Evolutionary conservation across 2,113 vertebrate species (phyloP), one percentile per base, ranked within the genome.

Genomic region (Piaya cayana): DNA sequence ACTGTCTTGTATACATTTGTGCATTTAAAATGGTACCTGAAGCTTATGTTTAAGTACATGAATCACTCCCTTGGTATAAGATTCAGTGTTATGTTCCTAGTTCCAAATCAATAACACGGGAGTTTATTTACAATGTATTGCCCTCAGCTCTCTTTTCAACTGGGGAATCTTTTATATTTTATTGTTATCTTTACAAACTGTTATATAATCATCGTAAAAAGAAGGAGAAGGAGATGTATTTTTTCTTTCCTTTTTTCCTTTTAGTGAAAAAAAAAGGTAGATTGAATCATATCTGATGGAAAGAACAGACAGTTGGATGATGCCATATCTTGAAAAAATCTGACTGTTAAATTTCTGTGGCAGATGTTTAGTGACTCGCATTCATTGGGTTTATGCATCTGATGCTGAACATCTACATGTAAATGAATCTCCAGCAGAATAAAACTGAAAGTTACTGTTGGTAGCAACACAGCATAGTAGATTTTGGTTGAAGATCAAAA

Each of bases 391-490:
- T 91, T 95, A 79, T 88, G 77, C 20, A 39, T 86, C 53, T 93
- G 72, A 80, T 71, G 71, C 52, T 14, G 36, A 86, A 36, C 56
- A 94, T 88, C 90, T 93, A 96, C 82, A 88, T 95, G 52, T 63
- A 95, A 93, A 96, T 95, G 85, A 88, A 83, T 86, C 52, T 80
- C 26, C 68, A 70, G 6, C 47, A 70, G 87, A 88, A 96, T 94
- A 93, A 93, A 94, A 96, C 43, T 49, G 21, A 56, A 88, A 93
- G 56, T 80, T 88, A 90, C 63, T 93, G 68, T 80, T 67, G 21
- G 64, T 88, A 83, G 39, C 59, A 88, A 71, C 64, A 80, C 67
- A 63, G 21, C 53, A 74, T 58, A 58, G 59, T 85, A 86, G 55
- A 49, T 78, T 92, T 89, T 86, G 30, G 68, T 82, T 83, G 85